Percentiles rank a stretch among this genome's conserved stretches.
Conservation (phyloP, 2,888 invertebrate species). For the Bhutanitis thaidina region DNA sequence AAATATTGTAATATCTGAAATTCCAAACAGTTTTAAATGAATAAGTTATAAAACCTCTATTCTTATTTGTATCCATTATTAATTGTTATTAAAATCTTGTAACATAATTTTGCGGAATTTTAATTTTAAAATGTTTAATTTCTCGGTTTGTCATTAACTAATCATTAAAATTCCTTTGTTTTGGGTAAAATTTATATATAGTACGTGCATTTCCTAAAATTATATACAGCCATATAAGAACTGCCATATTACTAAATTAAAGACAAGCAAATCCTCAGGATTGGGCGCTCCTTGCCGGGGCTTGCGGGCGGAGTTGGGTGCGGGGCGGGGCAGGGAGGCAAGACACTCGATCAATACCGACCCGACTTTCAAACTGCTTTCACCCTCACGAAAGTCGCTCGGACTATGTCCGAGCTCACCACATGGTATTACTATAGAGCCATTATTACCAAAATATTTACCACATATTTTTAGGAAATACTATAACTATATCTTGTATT, state of each 20-base stretch:
- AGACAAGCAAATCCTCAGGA: constrained; percentile 58
- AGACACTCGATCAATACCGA: constrained; percentile 80
- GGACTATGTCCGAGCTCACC: constrained; percentile 64
- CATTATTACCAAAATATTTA: constrained; percentile 33
- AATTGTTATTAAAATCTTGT: no score
- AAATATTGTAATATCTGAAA: no score
- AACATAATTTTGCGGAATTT: no score
- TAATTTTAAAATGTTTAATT: no score
- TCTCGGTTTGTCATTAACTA: no score
- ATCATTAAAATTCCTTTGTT: no score
- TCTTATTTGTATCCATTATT: no score
- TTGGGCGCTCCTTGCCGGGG: constrained; percentile 60
- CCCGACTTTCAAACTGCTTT: constrained; percentile 81
- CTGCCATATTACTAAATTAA: constrained; percentile 33
- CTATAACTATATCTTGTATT: no score
- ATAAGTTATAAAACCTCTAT: no score
- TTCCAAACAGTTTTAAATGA: no score
- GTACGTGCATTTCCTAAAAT: constrained; percentile 11
- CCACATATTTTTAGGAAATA: no score
- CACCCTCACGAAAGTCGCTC: constrained; percentile 79
- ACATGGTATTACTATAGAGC: constrained; percentile 40
- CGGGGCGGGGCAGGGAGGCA: constrained; percentile 46
- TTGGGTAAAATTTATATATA: no score
- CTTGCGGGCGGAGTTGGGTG: constrained; percentile 33
- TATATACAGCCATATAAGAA: background rate